These are phyloP conservation scores for Drosophila lacertosa DNA, from an alignment of 1,140 invertebrate species.

Conservation along the genomic window DNA sequence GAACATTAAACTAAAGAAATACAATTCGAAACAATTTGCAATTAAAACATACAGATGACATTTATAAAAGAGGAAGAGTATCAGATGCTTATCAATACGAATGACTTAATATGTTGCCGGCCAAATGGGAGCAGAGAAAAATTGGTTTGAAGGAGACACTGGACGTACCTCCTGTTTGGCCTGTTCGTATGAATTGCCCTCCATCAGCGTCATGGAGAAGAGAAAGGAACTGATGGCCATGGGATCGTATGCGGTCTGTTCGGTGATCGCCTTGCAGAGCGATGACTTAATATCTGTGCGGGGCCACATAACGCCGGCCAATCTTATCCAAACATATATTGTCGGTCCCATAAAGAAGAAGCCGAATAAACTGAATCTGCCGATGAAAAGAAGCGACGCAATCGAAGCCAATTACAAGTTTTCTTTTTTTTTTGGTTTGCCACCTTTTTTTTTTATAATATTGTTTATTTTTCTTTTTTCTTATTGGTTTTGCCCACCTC, in stretches of 20 bases:
- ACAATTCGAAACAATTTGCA: no score
- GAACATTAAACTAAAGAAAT: no score
- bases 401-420: constrained; percentile 2
- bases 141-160: constrained; percentile 2
- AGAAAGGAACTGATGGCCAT: constrained; percentile 88
- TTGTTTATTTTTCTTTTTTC: no score
- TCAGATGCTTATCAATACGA: no score
- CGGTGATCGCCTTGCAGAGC: constrained; percentile 87
- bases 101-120: constrained; percentile 15
- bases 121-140: constrained; percentile 15
- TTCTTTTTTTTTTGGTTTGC: no score
- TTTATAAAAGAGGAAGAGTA: constrained; percentile 2
- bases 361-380: constrained; percentile 87
- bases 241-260: constrained; percentile 88
- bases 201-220: constrained; percentile 87
- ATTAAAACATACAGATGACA: no score
- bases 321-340: constrained; percentile 87
- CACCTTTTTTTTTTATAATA: no score
- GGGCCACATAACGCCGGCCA: constrained; percentile 86
- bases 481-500: constrained; percentile 80
- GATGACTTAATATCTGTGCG: constrained; percentile 86
- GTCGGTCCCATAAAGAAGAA: constrained; percentile 88
- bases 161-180: constrained; percentile 86
- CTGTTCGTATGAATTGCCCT: constrained; percentile 86
- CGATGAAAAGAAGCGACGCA: background rate